These are phyloP conservation scores for Tromatobia lineatoria DNA, from an alignment of 2,888 invertebrate genomes.

Conservation along the genomic window DNA sequence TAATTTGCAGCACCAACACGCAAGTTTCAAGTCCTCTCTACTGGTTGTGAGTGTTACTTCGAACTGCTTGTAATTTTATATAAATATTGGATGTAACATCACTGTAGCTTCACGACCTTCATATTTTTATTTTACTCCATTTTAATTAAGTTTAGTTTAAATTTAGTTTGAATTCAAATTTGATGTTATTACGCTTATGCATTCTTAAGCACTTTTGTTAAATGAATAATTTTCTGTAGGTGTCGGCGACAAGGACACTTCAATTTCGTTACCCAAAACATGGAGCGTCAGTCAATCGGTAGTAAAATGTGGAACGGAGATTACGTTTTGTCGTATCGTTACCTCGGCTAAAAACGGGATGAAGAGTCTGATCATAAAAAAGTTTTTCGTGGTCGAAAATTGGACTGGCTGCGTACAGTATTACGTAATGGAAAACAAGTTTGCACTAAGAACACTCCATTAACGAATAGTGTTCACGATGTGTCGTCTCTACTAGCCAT, in stretches of 20 bases:
- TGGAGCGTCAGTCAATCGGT: not conserved
- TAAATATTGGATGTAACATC: too few species aligned
- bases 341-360: not conserved
- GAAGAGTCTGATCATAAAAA: not conserved
- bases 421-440: constrained; percentile 5
- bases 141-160: too few species aligned
- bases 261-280: not conserved
- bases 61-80: not conserved
- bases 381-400: not conserved
- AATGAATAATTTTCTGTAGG: not conserved
- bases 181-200: not conserved
- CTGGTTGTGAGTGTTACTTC: not conserved
- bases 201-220: not conserved
- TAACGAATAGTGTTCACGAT: not conserved
- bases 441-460: not conserved
- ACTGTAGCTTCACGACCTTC: not conserved
- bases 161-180: not conserved
- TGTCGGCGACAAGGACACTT: not conserved
- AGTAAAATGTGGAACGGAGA: not conserved
- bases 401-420: not conserved
- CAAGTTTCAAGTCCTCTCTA: not conserved
- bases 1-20: not conserved
- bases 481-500: not conserved
- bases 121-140: not conserved
- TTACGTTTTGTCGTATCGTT: not conserved